Evolutionary conservation across 2,113 vertebrate genomes (phyloP), one percentile per base, ranked within the genome.

Genomic region (Amphiprion percula): DNA sequence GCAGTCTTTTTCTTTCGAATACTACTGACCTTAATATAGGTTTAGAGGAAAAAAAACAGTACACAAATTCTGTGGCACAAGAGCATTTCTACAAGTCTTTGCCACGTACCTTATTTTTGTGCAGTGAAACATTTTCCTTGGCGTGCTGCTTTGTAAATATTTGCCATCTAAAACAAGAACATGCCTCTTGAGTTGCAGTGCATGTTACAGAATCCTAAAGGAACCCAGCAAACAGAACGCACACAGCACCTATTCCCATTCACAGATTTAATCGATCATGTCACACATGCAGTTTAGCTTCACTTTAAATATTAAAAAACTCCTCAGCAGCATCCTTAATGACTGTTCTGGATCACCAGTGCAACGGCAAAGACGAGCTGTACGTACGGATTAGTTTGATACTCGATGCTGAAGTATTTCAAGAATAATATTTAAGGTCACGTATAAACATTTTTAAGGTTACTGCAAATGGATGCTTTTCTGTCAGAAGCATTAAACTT

Each of bases 121-220:
- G 75, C 88, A 72, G 79, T 17, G 79, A 86, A 88, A 88, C 86
- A 87, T 93, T 92, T 91, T 79, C 70, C 62, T 91, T 94, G 90
- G 91, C 92, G 11, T 4, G 37, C 15, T n/a, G 77, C 74, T 93
- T 82, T 83, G 86, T 94, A 90, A 94, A 94, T 94, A 94, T 94
- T 94, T 94, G 89, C 90, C 72, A 69, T 90, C 92, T 93, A 92
- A 93, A 92, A 92, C 87, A 87, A 90, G 93, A 89, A 84, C 84
- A 86, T 68, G 90, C 78, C 74, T 90, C 88, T 82, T 46, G 80
- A 90, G 82, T 55, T 77, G 73, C 79, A 78, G 87, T 33, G 11
- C 82, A 84, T 94, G 93, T 94, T 92, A 91, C 91, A 91, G 89
- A 64, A 83, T 90, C 83, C 79, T 85, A 59, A 63, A 80, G 83